phyloP scores from a whole-genome alignment of 2,797 vertebrate genomes.

The Parambassis ranga region DNA sequence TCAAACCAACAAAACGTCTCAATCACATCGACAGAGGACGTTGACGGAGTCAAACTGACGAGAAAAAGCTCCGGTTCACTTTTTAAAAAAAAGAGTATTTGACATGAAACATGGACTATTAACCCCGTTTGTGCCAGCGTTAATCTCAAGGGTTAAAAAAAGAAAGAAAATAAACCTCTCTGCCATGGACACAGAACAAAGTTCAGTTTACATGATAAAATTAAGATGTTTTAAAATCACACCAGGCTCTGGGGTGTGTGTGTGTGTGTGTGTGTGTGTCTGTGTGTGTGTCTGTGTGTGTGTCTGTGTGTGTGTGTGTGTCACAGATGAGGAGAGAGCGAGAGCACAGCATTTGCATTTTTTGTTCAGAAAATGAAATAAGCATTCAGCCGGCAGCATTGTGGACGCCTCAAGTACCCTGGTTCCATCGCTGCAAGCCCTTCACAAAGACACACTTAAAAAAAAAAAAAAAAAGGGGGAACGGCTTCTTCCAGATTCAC shows the following conservation, averaged over 20 bases:
- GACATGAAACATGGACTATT: conserved; percentile 10
- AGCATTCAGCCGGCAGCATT: conserved; percentile 77
- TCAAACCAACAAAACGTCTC: neutral
- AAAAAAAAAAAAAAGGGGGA: conserved; percentile 40
- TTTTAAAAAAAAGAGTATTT: neutral
- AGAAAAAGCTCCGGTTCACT: neutral
- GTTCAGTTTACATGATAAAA: conserved; percentile 45
- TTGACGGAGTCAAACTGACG: neutral
- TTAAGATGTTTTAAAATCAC: conserved; percentile 28
- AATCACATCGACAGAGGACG: neutral
- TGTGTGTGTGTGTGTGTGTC: neutral
- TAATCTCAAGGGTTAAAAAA: neutral
- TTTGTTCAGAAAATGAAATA: conserved; percentile 75
- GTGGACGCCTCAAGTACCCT: conserved; percentile 74
- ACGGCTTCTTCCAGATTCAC: conserved; percentile 70
- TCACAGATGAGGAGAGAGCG: neutral
- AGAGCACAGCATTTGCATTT: conserved; percentile 72
- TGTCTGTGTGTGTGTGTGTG: neutral
- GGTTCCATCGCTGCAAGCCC: conserved; percentile 63
- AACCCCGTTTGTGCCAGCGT: conserved; percentile 1
- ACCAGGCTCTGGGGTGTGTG: neutral
- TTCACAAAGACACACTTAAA: conserved; percentile 77
- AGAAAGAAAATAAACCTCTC: neutral
- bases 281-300: neutral
- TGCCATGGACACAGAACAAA: conserved; percentile 22